These are phyloP conservation scores for Labroides dimidiatus DNA, from an alignment of 2,797 vertebrate species.

Conservation along the genomic window DNA sequence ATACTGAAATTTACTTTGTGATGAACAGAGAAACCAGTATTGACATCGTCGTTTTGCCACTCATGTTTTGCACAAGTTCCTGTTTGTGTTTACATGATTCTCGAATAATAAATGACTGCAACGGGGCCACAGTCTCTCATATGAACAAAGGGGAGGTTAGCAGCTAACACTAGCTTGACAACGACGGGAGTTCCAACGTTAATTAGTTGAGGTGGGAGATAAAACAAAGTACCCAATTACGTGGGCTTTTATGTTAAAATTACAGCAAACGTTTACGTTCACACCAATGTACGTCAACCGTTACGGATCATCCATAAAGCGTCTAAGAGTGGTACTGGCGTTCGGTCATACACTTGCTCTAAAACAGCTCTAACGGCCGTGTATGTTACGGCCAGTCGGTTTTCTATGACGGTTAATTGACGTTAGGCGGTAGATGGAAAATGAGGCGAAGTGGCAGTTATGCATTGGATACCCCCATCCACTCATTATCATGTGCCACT, in stretches of 20 bases:
- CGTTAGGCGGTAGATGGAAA: constrained; percentile 35
- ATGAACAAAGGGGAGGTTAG: constrained; percentile 76
- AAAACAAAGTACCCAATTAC: too few relatives aligned
- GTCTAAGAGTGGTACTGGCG: fast-evolving
- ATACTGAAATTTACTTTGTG: neutral
- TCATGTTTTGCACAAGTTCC: fast-evolving
- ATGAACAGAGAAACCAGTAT: fast-evolving
- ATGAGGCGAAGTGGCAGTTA: neutral
- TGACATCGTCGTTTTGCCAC: fast-evolving
- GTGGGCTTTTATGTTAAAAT: too few relatives aligned
- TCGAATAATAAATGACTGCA: neutral
- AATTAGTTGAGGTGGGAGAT: neutral
- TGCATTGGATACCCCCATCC: too few relatives aligned
- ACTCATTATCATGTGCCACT: neutral
- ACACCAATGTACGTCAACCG: fast-evolving
- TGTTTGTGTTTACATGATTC: neutral
- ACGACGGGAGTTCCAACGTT: neutral
- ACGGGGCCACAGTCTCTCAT: neutral
- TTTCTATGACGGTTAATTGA: constrained; percentile 6
- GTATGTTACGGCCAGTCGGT: constrained; percentile 49
- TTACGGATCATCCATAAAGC: fast-evolving
- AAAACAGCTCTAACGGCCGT: neutral
- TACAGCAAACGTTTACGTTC: neutral
- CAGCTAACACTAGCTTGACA: constrained; percentile 56
- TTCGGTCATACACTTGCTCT: neutral